Base-by-base conservation (phyloP, 2,797 vertebrate genomes). In the Micromesistius poutassou region DNA sequence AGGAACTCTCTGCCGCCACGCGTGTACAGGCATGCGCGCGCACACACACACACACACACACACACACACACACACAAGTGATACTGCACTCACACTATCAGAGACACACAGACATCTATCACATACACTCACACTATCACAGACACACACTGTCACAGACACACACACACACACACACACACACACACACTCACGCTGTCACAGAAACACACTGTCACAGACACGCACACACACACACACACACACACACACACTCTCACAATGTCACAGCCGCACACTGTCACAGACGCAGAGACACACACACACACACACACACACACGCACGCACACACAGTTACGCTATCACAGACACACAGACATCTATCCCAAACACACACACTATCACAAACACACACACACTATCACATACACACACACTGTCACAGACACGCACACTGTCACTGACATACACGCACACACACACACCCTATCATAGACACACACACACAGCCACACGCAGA, bases 401-500 rank as follows among this genome's bases (percentile, higher is more conserved):
- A 9, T 30, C 19, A 55, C 19, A n/a, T 1, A 55, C 50, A 55
- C 50, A 7, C 50, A 55, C 22, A 6, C 46, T 38, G 8, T 74
- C 71, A 12, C 9, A 70, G 31, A 36, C 50, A n/a, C n/a, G n/a
- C 50, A n/a, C 50, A 13, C 50, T 16, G 4, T 22, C 50, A 55
- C 19, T n/a, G 4, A 6, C 33, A 35, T 6, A 35, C 33, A 55
- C 50, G n/a, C 19, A 55, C 50, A 55, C 50, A 55, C 5, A 55
- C 19, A 55, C 50, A 55, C 19, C n/a, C n/a, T n/a, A n/a, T n/a
- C n/a, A n/a, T 19, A 55, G 19, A 55, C 50, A n/a, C 50, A 55
- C 50, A 55, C 50, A n/a, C 16, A 25, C 31, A 76, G 31, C 30
- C 76, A 88, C 79, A 78, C 82, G 81, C 81, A 85, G 76, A 80